phyloP scores from a whole-genome alignment of 2,797 vertebrate species.

The Scolopax rusticola region DNA sequence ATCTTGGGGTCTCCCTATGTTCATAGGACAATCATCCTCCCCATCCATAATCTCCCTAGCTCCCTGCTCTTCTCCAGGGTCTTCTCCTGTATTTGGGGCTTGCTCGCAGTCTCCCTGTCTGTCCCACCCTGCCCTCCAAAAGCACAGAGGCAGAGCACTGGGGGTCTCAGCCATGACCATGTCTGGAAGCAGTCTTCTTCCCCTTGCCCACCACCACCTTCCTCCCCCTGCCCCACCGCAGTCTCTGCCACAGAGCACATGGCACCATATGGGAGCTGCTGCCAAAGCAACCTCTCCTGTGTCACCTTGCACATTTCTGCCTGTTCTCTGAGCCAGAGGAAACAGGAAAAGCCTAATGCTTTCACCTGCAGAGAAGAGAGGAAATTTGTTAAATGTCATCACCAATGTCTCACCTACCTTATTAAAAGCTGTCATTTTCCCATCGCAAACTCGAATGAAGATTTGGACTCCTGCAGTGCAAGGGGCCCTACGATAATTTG shows the following conservation, averaged over 20 bases:
- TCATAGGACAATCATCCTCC: neutral
- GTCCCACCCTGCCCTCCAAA: neutral
- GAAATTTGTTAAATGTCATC: neutral
- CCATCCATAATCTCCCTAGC: neutral
- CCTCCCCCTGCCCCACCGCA: neutral
- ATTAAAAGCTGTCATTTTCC: neutral
- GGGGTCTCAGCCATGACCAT: neutral
- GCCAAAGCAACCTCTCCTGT: neutral
- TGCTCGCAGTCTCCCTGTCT: neutral
- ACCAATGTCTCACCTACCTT: neutral
- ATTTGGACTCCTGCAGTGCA: neutral
- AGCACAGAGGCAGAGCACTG: neutral
- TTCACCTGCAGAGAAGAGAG: neutral
- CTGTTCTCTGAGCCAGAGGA: neutral
- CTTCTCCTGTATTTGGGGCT: neutral
- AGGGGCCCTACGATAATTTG: neutral
- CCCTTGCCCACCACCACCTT: neutral
- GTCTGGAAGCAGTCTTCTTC: neutral
- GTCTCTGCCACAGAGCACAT: accelerated
- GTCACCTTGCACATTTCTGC: neutral
- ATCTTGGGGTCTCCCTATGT: neutral
- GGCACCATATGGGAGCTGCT: neutral
- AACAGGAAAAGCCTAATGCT: neutral
- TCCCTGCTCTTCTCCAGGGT: neutral
- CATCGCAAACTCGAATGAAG: accelerated